These are phyloP conservation scores for Erpetoichthys calabaricus DNA, from an alignment of 2,797 vertebrate genomes.

Conservation along the genomic window DNA sequence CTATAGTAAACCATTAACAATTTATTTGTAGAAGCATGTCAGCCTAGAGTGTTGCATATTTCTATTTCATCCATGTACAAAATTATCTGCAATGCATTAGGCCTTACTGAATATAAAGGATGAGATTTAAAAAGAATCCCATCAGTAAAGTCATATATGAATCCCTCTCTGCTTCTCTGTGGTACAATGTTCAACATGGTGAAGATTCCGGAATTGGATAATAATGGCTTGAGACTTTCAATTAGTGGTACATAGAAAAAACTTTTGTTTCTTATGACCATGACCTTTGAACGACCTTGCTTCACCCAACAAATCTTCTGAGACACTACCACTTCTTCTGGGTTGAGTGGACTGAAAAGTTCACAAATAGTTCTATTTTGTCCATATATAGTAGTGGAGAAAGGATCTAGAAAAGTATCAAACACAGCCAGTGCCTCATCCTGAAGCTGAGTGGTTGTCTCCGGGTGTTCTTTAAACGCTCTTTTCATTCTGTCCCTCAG, in stretches of 20 bases:
- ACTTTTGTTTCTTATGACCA: conserved; percentile 14
- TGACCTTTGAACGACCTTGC: conserved; percentile 13
- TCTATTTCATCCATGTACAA: too few species aligned
- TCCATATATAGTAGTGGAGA: conserved; percentile 15
- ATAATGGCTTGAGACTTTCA: conserved; percentile 16
- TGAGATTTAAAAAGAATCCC: too few species aligned
- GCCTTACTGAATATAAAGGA: too few species aligned
- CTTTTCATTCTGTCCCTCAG: conserved; percentile 10
- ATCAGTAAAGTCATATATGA: too few species aligned
- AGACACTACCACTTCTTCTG: conserved; percentile 13
- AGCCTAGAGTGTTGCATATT: too few species aligned
- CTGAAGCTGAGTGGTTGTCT: conserved; percentile 11
- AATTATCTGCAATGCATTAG: too few species aligned
- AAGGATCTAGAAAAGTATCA: conserved; percentile 13
- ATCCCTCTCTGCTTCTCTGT: neutral
- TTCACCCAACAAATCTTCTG: conserved; percentile 12
- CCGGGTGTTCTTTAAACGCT: conserved; percentile 12
- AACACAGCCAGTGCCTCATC: conserved; percentile 9
- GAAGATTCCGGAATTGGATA: conserved; percentile 14
- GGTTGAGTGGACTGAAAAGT: conserved; percentile 11
- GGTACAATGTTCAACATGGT: conserved; percentile 10
- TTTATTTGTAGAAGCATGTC: too few species aligned
- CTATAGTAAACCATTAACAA: too few species aligned
- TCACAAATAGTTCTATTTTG: conserved; percentile 11
- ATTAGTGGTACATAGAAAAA: conserved; percentile 16